phyloP scores from a whole-genome alignment of 2,113 vertebrate species.

The Aramus guarauna region DNA sequence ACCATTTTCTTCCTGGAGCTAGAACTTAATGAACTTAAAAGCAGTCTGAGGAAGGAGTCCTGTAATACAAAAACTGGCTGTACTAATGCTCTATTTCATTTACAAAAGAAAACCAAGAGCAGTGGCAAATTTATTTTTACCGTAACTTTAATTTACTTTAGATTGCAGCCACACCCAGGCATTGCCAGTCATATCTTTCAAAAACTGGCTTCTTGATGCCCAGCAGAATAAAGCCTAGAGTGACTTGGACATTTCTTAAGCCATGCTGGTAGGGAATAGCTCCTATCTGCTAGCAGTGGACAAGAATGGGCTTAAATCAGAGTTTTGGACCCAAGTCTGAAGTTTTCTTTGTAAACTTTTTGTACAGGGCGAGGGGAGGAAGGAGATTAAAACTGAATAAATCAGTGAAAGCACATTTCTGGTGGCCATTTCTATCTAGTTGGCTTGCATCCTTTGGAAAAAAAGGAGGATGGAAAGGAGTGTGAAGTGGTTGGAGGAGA shows the following conservation, averaged over 20 bases:
- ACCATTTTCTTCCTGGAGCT: constrained; percentile 12
- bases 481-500: not conserved
- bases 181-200: not conserved
- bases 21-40: constrained; percentile 22
- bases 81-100: not conserved
- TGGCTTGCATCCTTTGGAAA: not conserved
- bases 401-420: not conserved
- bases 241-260: not conserved
- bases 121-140: not conserved
- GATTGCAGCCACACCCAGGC: not conserved
- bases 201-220: not conserved
- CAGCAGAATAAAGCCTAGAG: not conserved
- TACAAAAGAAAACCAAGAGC: not conserved
- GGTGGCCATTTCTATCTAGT: not conserved
- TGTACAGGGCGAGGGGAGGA: not conserved
- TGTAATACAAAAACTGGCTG: not conserved
- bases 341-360: not conserved
- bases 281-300: not conserved
- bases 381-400: not conserved
- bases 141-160: not conserved
- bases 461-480: not conserved
- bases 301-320: not conserved
- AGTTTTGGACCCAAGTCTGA: not conserved
- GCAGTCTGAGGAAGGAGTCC: not conserved
- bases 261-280: not conserved